Conservation (phyloP, 2,797 vertebrate species). For the Eleutherodactylus coqui region DNA sequence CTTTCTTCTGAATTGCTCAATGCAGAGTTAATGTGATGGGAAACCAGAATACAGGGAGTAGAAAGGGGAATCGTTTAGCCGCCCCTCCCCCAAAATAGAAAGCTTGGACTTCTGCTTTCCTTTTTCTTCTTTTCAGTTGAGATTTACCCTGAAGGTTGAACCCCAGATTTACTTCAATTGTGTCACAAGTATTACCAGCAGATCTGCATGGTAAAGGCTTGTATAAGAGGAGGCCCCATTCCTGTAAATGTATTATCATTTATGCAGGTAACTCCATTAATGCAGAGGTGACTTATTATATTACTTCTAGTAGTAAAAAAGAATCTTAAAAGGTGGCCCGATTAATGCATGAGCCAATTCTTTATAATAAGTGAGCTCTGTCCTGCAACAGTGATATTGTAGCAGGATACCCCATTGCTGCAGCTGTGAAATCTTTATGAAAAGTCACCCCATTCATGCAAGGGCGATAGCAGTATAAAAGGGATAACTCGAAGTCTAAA, state of each 20-base stretch:
- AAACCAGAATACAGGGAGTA: slow-evolving; percentile 1
- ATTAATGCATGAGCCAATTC: not conserved
- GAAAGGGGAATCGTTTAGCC: slow-evolving; percentile 10
- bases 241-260: too few relatives aligned
- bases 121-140: not conserved
- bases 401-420: too few relatives aligned
- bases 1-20: slow-evolving; percentile 33
- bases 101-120: slow-evolving; percentile 44
- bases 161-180: not conserved
- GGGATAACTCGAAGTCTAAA: too few relatives aligned
- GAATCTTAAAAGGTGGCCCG: too few relatives aligned
- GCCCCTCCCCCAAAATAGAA: not conserved
- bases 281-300: too few relatives aligned
- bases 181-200: not conserved
- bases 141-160: not conserved
- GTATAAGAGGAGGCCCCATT: too few relatives aligned
- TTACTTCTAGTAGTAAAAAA: too few relatives aligned
- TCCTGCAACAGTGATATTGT: too few relatives aligned
- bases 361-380: not conserved
- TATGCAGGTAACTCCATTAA: too few relatives aligned
- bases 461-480: too few relatives aligned
- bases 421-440: not conserved
- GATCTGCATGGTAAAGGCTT: not conserved
- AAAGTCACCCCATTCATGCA: not conserved
- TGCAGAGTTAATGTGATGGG: slow-evolving; percentile 29